These are phyloP conservation scores for Hermetia illucens DNA, from an alignment of 1,140 invertebrate genomes.

Conservation along the genomic window DNA sequence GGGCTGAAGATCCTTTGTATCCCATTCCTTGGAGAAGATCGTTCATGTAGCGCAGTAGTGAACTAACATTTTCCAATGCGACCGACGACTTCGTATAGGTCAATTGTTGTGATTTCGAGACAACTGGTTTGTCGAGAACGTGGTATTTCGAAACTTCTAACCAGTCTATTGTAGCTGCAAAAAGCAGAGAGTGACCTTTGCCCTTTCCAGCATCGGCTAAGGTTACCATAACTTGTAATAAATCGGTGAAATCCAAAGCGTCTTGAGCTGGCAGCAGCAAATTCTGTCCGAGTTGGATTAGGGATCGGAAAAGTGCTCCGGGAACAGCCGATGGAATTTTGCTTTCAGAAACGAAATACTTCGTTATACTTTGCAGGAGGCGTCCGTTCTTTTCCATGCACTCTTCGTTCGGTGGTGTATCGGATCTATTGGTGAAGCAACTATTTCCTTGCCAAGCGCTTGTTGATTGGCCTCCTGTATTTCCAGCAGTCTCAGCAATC, in stretches of 20 bases:
- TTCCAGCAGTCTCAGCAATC: slow-evolving; percentile 20
- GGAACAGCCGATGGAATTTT: slow-evolving; percentile 54
- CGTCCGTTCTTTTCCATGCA: slow-evolving; percentile 50
- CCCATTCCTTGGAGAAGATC: slow-evolving; percentile 33
- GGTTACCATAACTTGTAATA: slow-evolving; percentile 66
- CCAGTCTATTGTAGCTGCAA: slow-evolving; percentile 68
- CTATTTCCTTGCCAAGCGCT: slow-evolving; percentile 5
- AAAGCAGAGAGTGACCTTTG: slow-evolving; percentile 61
- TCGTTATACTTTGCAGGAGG: slow-evolving; percentile 55
- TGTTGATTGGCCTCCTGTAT: not conserved
- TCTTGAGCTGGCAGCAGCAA: slow-evolving; percentile 50
- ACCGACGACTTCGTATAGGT: slow-evolving; percentile 6
- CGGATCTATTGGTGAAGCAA: slow-evolving; percentile 9
- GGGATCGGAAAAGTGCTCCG: slow-evolving; percentile 53
- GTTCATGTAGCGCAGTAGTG: slow-evolving; percentile 33
- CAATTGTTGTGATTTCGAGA: slow-evolving; percentile 33
- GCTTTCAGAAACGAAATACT: slow-evolving; percentile 60
- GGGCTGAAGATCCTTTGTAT: slow-evolving; percentile 39
- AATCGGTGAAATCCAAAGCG: slow-evolving; percentile 59
- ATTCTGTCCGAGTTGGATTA: slow-evolving; percentile 59
- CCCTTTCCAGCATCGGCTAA: slow-evolving; percentile 67
- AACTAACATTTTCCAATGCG: slow-evolving; percentile 22
- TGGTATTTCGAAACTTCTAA: slow-evolving; percentile 51
- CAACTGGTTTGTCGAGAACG: slow-evolving; percentile 38
- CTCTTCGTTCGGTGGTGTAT: slow-evolving; percentile 13